These are phyloP conservation scores for Eulemur rufifrons DNA, from an alignment of 2,113 vertebrate genomes.

Conservation along the genomic window DNA sequence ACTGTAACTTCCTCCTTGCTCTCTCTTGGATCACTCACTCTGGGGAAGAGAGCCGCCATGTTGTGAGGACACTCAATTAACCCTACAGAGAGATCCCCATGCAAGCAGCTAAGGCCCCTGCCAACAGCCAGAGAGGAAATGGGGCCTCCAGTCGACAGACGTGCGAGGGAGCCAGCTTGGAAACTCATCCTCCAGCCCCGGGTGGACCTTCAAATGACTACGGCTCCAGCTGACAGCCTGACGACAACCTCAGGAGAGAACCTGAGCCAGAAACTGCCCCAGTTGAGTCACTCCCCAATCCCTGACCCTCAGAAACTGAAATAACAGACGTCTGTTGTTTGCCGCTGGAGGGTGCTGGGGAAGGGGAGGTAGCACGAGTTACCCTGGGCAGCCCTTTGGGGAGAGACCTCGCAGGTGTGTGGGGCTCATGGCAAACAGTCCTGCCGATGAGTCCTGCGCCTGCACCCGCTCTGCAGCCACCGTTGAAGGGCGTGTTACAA, in stretches of 20 bases:
- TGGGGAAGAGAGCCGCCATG: not conserved
- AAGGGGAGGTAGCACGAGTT: not conserved
- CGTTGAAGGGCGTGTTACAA: rapidly evolving
- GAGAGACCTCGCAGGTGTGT: not conserved
- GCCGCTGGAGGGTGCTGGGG: not conserved
- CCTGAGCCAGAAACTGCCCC: not conserved
- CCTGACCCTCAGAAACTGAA: not conserved
- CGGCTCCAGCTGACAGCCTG: not conserved
- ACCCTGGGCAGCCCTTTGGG: no score
- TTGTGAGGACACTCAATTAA: not conserved
- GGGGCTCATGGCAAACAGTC: not conserved
- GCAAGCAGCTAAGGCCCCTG: not conserved
- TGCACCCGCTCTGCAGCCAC: rapidly evolving
- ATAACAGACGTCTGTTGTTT: no score
- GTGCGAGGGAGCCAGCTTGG: not conserved
- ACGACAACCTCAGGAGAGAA: not conserved
- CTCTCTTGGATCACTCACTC: not conserved
- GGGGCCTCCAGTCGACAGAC: not conserved
- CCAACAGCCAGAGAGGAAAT: not conserved
- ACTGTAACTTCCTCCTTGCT: not conserved
- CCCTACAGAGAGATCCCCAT: not conserved
- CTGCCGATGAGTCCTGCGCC: not conserved
- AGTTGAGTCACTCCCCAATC: no score
- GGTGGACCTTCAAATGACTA: not conserved
- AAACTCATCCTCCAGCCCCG: not conserved